Evolutionary conservation across 2,888 invertebrate species (phyloP).

Genomic region (Hirtodrosophila cameraria): DNA sequence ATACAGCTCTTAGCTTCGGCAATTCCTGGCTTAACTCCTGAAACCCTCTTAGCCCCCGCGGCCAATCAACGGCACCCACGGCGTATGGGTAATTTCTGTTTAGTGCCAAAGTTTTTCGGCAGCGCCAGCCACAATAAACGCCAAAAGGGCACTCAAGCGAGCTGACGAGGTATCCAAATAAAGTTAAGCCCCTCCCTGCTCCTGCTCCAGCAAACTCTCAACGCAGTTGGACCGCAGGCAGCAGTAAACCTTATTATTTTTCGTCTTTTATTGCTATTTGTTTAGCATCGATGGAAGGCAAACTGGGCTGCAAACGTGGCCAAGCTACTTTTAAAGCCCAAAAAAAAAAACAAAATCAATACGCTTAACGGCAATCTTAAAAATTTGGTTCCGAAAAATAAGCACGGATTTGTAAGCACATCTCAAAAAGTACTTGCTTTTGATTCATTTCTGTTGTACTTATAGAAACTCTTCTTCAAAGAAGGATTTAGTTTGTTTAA

Average conservation of each 20-base stretch:
- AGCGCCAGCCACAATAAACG: constrained; percentile 65
- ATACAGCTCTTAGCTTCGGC: background rate
- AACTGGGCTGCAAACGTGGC: constrained; percentile 12
- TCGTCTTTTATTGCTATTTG: constrained; percentile 73
- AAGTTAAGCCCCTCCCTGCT: constrained; percentile 16
- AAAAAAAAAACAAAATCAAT: constrained; percentile 33
- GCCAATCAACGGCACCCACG: constrained; percentile 68
- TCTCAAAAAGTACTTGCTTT: too few species aligned
- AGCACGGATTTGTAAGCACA: too few species aligned
- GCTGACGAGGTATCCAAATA: constrained; percentile 55
- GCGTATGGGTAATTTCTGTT: constrained; percentile 77
- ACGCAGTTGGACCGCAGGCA: constrained; percentile 36
- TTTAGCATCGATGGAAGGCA: constrained; percentile 51
- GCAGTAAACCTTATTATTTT: constrained; percentile 72
- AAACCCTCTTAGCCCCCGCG: constrained; percentile 18
- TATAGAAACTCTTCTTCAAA: too few species aligned
- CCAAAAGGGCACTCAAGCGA: constrained; percentile 74
- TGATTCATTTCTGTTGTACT: too few species aligned
- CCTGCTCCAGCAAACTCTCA: background rate
- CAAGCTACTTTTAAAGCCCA: constrained; percentile 21
- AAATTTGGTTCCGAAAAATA: background rate
- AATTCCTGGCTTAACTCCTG: background rate
- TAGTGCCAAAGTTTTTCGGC: constrained; percentile 63
- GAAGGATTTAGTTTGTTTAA: too few species aligned
- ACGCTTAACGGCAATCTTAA: constrained; percentile 12